Conservation (phyloP, 2,888 invertebrate genomes). For the Spodoptera littoralis region DNA sequence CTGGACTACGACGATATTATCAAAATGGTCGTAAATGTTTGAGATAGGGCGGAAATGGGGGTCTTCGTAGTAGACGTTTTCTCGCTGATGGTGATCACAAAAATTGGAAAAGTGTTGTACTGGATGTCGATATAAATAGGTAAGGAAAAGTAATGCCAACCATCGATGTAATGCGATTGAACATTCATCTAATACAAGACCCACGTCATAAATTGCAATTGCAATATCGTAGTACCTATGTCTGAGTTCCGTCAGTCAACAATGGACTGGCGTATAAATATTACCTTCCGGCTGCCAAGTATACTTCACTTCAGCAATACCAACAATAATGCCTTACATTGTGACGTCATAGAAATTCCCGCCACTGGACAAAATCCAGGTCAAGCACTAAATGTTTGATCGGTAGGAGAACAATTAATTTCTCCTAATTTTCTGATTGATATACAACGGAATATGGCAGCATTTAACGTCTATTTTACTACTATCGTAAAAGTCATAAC, state of each 20-base stretch:
- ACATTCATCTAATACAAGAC: background rate
- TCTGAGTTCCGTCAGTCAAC: conserved; percentile 31
- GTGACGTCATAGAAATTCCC: conserved; percentile 52
- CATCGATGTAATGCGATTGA: background rate
- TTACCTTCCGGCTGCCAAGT: conserved; percentile 41
- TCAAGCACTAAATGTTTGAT: conserved; percentile 31
- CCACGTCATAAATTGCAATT: conserved; percentile 11
- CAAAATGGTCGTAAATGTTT: no score
- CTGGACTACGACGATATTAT: no score
- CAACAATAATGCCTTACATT: conserved; percentile 28
- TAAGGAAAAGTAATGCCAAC: no score
- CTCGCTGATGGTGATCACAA: no score
- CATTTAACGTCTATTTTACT: conserved; percentile 66
- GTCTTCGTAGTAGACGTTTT: no score
- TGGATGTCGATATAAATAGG: no score
- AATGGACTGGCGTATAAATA: conserved; percentile 27
- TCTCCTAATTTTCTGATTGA: conserved; percentile 59
- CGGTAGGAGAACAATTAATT: conserved; percentile 48
- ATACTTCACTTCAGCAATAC: conserved; percentile 24
- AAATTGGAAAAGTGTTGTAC: no score
- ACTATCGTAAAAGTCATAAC: conserved; percentile 62
- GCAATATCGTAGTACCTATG: conserved; percentile 14
- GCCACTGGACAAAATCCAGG: conserved; percentile 25
- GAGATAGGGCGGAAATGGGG: no score
- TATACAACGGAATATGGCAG: conserved; percentile 51